phyloP scores from a whole-genome alignment of 1,140 invertebrate species.

The Latrodectus geometricus region DNA sequence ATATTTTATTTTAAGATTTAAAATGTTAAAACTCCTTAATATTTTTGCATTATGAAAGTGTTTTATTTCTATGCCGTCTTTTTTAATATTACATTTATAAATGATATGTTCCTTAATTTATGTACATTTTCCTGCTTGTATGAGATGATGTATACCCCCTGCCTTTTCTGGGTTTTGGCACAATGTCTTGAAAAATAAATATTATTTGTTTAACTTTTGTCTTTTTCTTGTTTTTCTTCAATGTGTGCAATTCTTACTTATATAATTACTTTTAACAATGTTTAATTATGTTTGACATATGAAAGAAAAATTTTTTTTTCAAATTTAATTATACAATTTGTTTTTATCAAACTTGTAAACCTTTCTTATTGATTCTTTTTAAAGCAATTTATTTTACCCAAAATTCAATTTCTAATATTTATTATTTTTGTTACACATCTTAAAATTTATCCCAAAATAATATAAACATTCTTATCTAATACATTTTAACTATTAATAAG shows the following conservation, averaged over 20 bases:
- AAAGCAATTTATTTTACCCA: too few relatives aligned
- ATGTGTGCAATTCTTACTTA: not conserved
- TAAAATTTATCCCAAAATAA: too few relatives aligned
- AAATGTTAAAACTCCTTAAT: not conserved
- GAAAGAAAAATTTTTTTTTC: too few relatives aligned
- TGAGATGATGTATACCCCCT: slow-evolving; percentile 35
- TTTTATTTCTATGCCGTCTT: not conserved
- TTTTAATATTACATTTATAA: not conserved
- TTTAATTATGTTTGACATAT: too few relatives aligned
- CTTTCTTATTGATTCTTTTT: too few relatives aligned
- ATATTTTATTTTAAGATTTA: slow-evolving; percentile 10
- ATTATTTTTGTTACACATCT: too few relatives aligned
- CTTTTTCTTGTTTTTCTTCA: slow-evolving; percentile 1
- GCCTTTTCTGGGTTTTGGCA: slow-evolving; percentile 41
- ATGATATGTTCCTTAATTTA: slow-evolving; percentile 26
- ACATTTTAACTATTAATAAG: too few relatives aligned
- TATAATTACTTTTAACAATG: too few relatives aligned
- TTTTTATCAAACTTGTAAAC: too few relatives aligned
- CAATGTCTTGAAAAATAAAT: slow-evolving; percentile 59
- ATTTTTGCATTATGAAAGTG: slow-evolving; percentile 3
- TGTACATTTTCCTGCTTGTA: slow-evolving; percentile 17
- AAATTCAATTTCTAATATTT: too few relatives aligned
- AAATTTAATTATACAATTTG: too few relatives aligned
- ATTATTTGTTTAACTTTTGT: slow-evolving; percentile 50
- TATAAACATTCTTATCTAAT: too few relatives aligned